phyloP scores from a whole-genome alignment of 2,113 vertebrate species.

The Coturnix japonica region DNA sequence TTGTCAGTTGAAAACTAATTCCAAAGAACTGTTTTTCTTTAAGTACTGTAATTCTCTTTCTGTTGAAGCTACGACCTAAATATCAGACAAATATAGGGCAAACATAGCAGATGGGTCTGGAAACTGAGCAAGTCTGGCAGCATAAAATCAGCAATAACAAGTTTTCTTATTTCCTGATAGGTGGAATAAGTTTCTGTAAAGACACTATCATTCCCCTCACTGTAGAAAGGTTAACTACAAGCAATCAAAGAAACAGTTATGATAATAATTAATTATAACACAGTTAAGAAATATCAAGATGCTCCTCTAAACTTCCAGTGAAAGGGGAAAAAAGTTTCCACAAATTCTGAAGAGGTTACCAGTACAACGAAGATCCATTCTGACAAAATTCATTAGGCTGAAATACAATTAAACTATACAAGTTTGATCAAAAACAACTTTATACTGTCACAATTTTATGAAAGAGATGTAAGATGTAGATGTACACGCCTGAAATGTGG shows the following conservation, averaged over 20 bases:
- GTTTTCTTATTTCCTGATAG: background rate
- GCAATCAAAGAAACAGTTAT: background rate
- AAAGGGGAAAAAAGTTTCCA: background rate
- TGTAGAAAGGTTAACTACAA: background rate
- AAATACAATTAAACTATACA: background rate
- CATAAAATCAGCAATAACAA: background rate
- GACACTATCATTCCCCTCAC: background rate
- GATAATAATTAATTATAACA: background rate
- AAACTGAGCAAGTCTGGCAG: background rate
- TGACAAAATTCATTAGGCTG: background rate
- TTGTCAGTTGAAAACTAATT: background rate
- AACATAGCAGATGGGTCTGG: background rate
- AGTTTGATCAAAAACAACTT: background rate
- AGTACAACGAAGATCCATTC: background rate
- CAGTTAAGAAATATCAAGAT: background rate
- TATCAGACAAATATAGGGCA: background rate
- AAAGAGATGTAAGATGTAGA: background rate
- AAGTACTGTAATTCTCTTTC: background rate
- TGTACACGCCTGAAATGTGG: background rate
- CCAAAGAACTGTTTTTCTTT: background rate
- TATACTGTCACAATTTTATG: background rate
- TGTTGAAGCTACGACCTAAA: background rate
- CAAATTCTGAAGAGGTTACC: background rate
- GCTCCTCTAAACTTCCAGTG: background rate
- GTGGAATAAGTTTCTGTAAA: background rate